A percentile compares a stretch with the other conserved stretches of the same genome.
phyloP scores from a whole-genome alignment of 1,140 invertebrate species.

The Drosophila grimshawi region DNA sequence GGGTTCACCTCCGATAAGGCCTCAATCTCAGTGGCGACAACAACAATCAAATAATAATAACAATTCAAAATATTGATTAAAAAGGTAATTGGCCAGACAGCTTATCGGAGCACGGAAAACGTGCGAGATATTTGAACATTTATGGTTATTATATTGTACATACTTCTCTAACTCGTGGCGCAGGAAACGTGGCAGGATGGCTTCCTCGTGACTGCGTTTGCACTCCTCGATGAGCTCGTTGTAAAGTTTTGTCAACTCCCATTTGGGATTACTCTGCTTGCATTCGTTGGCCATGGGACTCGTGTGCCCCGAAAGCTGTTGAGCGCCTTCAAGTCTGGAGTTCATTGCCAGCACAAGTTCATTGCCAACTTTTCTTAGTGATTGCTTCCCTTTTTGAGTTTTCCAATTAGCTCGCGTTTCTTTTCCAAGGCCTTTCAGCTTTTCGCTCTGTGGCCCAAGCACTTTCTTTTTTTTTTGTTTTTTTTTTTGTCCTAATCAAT shows the following conservation, averaged over 20 bases:
- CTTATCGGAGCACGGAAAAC: conserved; percentile 24
- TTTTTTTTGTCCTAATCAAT: conserved; percentile 56
- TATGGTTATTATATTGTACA: conserved; percentile 26
- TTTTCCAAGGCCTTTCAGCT: conserved; percentile 57
- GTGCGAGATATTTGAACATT: conserved; percentile 6
- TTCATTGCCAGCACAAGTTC: conserved; percentile 71
- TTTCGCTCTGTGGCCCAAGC: conserved; percentile 31
- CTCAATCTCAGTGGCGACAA: conserved; percentile 10
- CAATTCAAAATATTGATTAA: conserved; percentile 36
- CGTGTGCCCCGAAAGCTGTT: conserved; percentile 51
- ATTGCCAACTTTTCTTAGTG: conserved; percentile 55
- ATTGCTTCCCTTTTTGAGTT: conserved; percentile 6
- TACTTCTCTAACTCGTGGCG: conserved; percentile 82
- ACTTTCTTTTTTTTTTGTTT: conserved; percentile 73
- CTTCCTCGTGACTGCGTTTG: conserved; percentile 71
- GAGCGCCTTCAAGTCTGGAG: conserved; percentile 68
- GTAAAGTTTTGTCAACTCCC: conserved; percentile 74
- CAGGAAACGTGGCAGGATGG: conserved; percentile 68
- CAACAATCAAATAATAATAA: conserved; percentile 5
- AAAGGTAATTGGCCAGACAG: conserved; percentile 15
- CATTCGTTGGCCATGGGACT: conserved; percentile 70
- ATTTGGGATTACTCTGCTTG: conserved; percentile 65
- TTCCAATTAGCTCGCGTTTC: conserved; percentile 58
- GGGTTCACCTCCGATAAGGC: conserved; percentile 36
- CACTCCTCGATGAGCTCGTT: conserved; percentile 78